Percentiles rank a stretch among this genome's conserved stretches.
Conservation (phyloP, 1,140 invertebrate genomes). For the Anthonomus grandis region DNA sequence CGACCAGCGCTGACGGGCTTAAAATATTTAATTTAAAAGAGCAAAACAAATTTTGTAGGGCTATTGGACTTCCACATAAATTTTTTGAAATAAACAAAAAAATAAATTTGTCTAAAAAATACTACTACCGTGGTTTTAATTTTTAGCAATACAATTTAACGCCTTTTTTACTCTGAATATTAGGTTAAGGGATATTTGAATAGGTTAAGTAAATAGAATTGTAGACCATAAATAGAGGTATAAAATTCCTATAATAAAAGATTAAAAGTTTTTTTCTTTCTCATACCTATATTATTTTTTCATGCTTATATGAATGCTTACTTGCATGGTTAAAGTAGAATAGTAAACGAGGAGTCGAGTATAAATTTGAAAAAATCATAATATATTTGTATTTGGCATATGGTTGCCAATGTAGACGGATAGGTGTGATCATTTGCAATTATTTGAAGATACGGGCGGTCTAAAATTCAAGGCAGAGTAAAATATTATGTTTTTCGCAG, state of each 20-base stretch:
- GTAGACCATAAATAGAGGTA: conserved; percentile 21
- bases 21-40: neutral
- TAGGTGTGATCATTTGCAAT: no score
- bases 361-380: no score
- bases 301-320: conserved; percentile 7
- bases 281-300: no score
- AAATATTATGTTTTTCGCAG: no score
- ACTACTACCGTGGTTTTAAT: conserved; percentile 21
- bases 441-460: no score
- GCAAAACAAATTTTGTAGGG: conserved; percentile 45
- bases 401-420: no score
- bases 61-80: conserved; percentile 51
- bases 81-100: conserved; percentile 52
- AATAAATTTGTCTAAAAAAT: conserved; percentile 47
- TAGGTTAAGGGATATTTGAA: conserved; percentile 20
- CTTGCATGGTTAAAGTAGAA: no score
- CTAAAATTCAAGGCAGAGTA: no score
- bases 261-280: conserved; percentile 24
- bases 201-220: conserved; percentile 26
- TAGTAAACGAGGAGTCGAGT: no score
- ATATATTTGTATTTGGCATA: no score
- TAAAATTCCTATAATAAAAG: conserved; percentile 28
- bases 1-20: neutral
- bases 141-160: conserved; percentile 19
- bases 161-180: conserved; percentile 27